Evolutionary conservation across 2,113 vertebrate species (phyloP).

Genomic region (Cranoglanis bouderius): DNA sequence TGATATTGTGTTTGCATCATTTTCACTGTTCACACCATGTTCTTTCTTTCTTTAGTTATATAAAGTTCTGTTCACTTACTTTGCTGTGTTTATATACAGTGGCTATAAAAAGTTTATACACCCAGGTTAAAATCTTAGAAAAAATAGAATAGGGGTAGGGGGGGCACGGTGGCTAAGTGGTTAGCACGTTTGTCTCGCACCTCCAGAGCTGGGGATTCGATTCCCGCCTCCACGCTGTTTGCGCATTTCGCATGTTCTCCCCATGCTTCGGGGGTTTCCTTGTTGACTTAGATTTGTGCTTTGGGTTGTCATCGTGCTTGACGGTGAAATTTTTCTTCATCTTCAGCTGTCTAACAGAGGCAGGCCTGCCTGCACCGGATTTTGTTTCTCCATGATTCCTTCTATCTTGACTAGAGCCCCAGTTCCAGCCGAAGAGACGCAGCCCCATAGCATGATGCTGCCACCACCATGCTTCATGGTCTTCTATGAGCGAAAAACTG

Average conservation of each 20-base stretch:
- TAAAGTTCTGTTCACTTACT: neutral
- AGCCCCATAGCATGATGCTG: neutral
- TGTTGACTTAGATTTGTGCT: no score
- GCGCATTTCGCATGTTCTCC: no score
- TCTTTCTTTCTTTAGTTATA: neutral
- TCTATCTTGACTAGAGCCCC: neutral
- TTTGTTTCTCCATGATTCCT: neutral
- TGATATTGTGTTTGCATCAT: neutral
- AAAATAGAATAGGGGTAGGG: no score
- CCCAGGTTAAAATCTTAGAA: neutral
- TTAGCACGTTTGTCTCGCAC: no score
- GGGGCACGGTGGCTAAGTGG: no score
- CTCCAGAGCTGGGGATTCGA: no score
- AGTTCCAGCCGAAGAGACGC: neutral
- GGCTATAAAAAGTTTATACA: neutral
- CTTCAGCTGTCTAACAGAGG: no score
- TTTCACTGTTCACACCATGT: neutral
- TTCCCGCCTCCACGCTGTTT: no score
- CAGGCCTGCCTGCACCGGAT: no score
- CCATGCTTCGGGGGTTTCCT: no score
- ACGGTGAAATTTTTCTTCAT: no score
- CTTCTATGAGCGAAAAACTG: neutral
- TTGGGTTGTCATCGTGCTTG: no score
- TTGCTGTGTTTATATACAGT: neutral
- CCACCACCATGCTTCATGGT: neutral